Base-by-base conservation (phyloP, 2,113 vertebrate genomes). In the Monarcha castaneiventris region DNA sequence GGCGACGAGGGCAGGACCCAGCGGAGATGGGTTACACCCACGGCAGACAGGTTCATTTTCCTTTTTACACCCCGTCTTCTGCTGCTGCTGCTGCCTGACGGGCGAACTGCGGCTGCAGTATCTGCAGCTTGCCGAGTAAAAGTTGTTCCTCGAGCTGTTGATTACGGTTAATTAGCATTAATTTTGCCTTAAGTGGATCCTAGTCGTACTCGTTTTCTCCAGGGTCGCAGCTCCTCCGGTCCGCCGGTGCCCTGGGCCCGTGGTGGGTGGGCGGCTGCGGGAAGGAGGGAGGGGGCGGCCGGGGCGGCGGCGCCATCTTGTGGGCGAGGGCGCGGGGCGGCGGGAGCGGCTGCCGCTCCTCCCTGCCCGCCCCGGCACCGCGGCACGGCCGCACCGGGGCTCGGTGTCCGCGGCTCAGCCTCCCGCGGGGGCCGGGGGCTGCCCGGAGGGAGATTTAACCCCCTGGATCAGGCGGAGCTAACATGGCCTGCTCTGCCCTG, bases 221-320 rank as follows among this genome's bases (percentile, higher is more conserved):
- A 16, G n/a, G 35, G 73, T 32, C 33, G 19, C 1, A 9, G 25
- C 32, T 30, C 5, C 16, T 21, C 17, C 20, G 16, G 39, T 32
- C 2, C 9, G 13, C 16, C 19, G 17, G 84, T 17, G 56, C 19
- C 41, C 46, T 0, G n/a, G 22, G 48, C 5, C n/a, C 20, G 21
- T 13, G 39, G 37, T 6, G 64, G 43, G 43, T 5, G 58, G 11
- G 68, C 8, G 41, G 30, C 35, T 6, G 59, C 43, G 39, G 58
- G 22, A 16, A 39, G 62, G 67, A 48, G 25, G 39, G 54, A 18
- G 49, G 58, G 49, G 35, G 71, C 32, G 23, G 75, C 30, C 27
- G 52, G 68, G 48, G 21, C 43, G 80, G 72, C 89, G 86, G 94
- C 89, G 87, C 95, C 94, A 96, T 92, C 95, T 96, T 90, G 94